Evolutionary conservation across 2,113 vertebrate species (phyloP).

Genomic region (Zapus hudsonius): DNA sequence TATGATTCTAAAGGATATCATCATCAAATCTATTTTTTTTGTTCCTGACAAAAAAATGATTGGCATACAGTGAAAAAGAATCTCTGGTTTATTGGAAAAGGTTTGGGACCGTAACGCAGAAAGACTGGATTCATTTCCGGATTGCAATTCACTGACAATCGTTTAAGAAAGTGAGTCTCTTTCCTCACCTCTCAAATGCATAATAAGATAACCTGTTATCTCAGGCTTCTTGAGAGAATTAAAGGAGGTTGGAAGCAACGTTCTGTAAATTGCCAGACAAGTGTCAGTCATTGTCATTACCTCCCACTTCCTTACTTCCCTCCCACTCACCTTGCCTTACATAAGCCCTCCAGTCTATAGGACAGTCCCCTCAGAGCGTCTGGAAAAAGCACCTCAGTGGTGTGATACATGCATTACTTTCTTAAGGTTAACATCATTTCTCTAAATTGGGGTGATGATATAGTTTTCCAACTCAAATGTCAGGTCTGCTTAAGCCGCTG

Average conservation of each 20-base stretch:
- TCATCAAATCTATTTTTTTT: background rate
- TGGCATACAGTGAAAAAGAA: background rate
- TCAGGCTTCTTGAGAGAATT: background rate
- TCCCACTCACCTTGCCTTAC: background rate
- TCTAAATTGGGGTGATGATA: conserved; percentile 25
- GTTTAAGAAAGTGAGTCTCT: conserved; percentile 28
- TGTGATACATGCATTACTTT: background rate
- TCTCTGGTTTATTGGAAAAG: background rate
- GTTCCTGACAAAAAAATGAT: background rate
- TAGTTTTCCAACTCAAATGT: conserved; percentile 40
- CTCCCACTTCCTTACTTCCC: background rate
- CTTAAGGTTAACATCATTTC: conserved; percentile 32
- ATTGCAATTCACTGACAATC: background rate
- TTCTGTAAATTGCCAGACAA: background rate
- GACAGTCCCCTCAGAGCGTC: background rate
- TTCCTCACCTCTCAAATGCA: background rate
- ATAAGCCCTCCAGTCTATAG: background rate
- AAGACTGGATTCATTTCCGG: conserved; percentile 6
- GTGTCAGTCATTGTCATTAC: background rate
- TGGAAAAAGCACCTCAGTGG: background rate
- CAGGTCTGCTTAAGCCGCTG: conserved; percentile 51
- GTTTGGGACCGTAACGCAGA: background rate
- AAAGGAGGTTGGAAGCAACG: background rate
- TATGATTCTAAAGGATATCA: background rate
- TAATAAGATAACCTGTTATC: conserved; percentile 11